These are phyloP conservation scores for Drosophila neonasuta DNA, from an alignment of 2,888 invertebrate genomes.

Conservation along the genomic window DNA sequence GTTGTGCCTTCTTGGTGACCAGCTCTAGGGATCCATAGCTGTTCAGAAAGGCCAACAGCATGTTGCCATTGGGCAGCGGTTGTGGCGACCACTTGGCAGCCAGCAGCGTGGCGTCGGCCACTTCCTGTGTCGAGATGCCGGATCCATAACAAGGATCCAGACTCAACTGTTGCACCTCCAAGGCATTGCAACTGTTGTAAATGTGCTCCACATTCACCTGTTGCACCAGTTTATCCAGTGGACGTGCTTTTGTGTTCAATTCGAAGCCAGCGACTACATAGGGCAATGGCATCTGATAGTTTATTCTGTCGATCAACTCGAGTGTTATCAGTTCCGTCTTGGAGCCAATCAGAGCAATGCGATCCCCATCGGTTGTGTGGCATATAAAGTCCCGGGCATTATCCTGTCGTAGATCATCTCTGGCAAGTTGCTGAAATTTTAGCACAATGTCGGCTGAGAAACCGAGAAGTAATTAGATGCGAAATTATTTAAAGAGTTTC, in stretches of 20 bases:
- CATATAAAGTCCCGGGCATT: slow-evolving; percentile 60
- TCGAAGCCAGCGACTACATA: slow-evolving; percentile 54
- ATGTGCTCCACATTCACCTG: slow-evolving; percentile 60
- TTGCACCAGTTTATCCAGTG: slow-evolving; percentile 56
- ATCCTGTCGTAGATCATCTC: slow-evolving; percentile 65
- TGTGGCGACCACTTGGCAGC: slow-evolving; percentile 49
- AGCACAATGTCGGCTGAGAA: background rate
- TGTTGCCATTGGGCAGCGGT: slow-evolving; percentile 29
- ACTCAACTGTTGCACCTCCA: slow-evolving; percentile 72
- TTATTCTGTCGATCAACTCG: slow-evolving; percentile 59
- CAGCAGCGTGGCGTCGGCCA: slow-evolving; percentile 49
- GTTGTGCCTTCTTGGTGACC: slow-evolving; percentile 42
- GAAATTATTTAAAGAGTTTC: too few species aligned
- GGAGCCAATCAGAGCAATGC: slow-evolving; percentile 64
- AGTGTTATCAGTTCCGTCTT: slow-evolving; percentile 59
- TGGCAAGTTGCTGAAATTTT: slow-evolving; percentile 61
- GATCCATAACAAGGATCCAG: slow-evolving; percentile 72
- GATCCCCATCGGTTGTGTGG: slow-evolving; percentile 40
- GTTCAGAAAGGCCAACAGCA: slow-evolving; percentile 66
- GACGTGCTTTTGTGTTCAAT: slow-evolving; percentile 35
- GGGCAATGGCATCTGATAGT: slow-evolving; percentile 55
- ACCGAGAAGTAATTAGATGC: too few species aligned
- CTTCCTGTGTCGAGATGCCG: slow-evolving; percentile 58
- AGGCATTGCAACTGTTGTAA: slow-evolving; percentile 57
- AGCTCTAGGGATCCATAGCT: slow-evolving; percentile 72